phyloP scores from a whole-genome alignment of 2,113 vertebrate genomes.

The Stegostoma tigrinum region DNA sequence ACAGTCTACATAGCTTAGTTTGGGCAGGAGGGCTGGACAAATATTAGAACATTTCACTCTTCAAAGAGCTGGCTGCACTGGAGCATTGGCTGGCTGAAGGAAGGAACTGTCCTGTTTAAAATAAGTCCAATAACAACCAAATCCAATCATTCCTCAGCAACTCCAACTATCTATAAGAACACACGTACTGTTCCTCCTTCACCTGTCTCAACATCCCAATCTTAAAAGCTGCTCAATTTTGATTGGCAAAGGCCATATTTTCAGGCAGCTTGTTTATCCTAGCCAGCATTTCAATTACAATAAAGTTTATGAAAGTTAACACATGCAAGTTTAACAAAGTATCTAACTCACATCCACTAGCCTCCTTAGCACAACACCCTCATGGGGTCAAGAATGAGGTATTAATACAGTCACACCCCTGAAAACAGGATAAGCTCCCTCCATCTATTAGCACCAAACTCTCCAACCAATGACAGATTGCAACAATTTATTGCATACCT shows the following conservation, averaged over 20 bases:
- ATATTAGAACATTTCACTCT: background rate
- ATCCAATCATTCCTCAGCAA: background rate
- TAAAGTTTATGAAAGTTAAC: background rate
- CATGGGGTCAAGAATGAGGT: too few relatives aligned
- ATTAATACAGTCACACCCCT: background rate
- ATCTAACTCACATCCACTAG: background rate
- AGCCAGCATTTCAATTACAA: background rate
- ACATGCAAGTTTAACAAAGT: background rate
- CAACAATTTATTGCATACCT: background rate
- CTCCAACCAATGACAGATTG: background rate
- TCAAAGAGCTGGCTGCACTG: background rate
- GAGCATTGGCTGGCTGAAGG: background rate
- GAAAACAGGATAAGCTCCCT: background rate
- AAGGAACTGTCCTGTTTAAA: background rate
- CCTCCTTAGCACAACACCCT: background rate
- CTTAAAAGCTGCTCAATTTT: background rate
- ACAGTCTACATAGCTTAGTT: constrained; percentile 8
- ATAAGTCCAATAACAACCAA: background rate
- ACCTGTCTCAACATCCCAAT: background rate
- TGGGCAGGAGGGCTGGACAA: accelerated
- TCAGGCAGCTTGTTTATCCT: background rate
- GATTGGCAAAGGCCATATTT: background rate
- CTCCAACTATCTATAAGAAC: background rate
- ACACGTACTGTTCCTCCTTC: background rate
- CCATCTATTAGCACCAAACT: too few relatives aligned